phyloP scores from a whole-genome alignment of 2,797 vertebrate species.

The Cuniculus paca region DNA sequence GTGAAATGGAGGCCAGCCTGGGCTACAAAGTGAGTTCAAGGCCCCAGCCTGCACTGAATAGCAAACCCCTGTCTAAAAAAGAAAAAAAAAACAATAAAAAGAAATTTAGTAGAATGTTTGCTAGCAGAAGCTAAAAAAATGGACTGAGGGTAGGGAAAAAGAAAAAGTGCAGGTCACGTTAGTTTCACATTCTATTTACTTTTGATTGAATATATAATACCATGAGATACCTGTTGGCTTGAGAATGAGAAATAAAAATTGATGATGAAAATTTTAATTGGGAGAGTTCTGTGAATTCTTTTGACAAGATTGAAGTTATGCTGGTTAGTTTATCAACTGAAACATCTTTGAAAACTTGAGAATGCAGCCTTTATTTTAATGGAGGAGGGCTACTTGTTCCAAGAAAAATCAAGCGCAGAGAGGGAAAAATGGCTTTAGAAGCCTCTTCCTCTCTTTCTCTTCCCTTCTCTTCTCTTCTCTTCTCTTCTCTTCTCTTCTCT shows the following conservation, averaged over 20 bases:
- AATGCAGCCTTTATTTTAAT: neutral
- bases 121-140: neutral
- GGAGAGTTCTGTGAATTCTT: neutral
- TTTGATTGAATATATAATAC: conserved; percentile 42
- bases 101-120: neutral
- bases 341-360: neutral
- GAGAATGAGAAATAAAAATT: neutral
- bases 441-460: too few species aligned
- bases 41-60: neutral
- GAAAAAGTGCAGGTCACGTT: too few species aligned
- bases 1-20: neutral
- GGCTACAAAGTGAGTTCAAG: neutral
- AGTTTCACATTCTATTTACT: neutral
- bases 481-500: too few species aligned
- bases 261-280: conserved; percentile 33
- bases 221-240: neutral
- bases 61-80: neutral
- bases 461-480: neutral
- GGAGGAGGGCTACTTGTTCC: neutral
- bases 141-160: too few species aligned
- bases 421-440: neutral
- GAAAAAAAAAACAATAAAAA: too few species aligned
- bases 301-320: neutral
- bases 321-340: neutral
- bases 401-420: neutral